These are phyloP conservation scores for Centropus bengalensis DNA, from an alignment of 2,113 vertebrate genomes.

Conservation along the genomic window DNA sequence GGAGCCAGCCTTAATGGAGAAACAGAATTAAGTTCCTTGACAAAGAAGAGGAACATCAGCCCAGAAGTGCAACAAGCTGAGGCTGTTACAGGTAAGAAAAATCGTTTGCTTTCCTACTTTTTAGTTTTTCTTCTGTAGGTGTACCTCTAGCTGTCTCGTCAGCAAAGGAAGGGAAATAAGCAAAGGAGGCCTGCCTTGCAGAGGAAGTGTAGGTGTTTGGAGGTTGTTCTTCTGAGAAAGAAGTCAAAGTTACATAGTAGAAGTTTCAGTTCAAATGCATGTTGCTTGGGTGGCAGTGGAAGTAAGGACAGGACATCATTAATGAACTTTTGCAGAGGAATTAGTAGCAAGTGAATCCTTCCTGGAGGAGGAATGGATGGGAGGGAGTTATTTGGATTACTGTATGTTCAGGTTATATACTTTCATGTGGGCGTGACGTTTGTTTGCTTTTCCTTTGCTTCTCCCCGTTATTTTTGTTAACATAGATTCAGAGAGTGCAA, in stretches of 20 bases:
- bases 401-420: not conserved
- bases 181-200: not conserved
- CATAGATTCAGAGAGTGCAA: not conserved
- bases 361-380: not conserved
- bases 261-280: not conserved
- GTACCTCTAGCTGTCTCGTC: not conserved
- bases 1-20: not conserved
- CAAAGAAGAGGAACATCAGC: not conserved
- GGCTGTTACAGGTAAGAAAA: constrained; percentile 67
- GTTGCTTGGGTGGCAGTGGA: not conserved
- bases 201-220: not conserved
- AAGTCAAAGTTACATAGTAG: not conserved
- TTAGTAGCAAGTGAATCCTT: not conserved
- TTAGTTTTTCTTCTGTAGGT: not conserved
- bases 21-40: not conserved
- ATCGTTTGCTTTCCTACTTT: not conserved
- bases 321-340: not conserved
- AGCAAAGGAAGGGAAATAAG: not conserved
- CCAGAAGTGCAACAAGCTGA: not conserved
- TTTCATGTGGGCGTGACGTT: not conserved
- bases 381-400: not conserved
- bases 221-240: not conserved
- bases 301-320: not conserved
- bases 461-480: not conserved
- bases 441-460: not conserved